A percentile compares a stretch with the other conserved stretches of the same genome.
These are phyloP conservation scores for Dermatemys mawii DNA, from an alignment of 2,113 vertebrate species.

Conservation along the genomic window DNA sequence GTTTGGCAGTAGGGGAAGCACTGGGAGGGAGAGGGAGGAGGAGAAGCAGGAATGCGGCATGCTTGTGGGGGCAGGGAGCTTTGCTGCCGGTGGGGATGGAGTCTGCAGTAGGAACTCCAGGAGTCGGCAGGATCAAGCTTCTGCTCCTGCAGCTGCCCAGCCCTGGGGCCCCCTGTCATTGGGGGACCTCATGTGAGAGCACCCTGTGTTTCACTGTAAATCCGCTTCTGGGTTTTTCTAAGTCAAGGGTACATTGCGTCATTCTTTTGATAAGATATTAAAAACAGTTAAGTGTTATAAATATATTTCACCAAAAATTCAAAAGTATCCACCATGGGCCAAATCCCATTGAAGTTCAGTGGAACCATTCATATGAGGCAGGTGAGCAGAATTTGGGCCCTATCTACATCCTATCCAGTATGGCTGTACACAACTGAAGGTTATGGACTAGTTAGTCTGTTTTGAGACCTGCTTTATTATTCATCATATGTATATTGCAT, in stretches of 20 bases:
- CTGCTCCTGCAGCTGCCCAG: too few species aligned
- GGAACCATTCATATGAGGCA: neutral
- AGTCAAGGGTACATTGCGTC: neutral
- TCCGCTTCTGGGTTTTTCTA: neutral
- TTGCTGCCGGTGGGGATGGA: too few species aligned
- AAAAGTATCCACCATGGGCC: neutral
- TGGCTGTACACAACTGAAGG: neutral
- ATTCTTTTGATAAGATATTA: neutral
- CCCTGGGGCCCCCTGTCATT: too few species aligned
- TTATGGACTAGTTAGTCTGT: neutral
- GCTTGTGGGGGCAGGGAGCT: too few species aligned
- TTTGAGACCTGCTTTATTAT: neutral
- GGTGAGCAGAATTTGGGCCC: neutral
- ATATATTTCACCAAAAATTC: neutral
- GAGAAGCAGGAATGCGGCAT: too few species aligned
- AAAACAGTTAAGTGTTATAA: neutral
- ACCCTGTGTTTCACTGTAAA: too few species aligned
- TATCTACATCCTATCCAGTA: neutral
- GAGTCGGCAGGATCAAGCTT: too few species aligned
- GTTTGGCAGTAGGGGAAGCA: too few species aligned
- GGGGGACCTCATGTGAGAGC: too few species aligned
- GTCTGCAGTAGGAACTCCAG: too few species aligned
- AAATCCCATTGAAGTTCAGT: neutral
- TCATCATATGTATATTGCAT: neutral
- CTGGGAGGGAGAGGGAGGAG: too few species aligned